Evolutionary conservation across 2,797 vertebrate species (phyloP).

Genomic region (Liparis tanakae): DNA sequence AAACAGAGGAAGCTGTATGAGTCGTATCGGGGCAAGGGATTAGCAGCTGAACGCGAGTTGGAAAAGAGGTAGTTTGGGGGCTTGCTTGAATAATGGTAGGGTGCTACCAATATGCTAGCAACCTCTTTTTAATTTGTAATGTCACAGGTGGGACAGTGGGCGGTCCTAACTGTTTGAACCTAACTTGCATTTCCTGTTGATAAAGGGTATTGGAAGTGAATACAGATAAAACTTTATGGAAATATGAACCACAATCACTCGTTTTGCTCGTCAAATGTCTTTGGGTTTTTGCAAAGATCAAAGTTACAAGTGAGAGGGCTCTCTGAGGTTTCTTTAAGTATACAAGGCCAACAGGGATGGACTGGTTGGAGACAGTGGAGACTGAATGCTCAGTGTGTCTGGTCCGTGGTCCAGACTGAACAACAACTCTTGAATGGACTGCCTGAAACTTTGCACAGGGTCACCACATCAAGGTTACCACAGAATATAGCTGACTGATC

Average conservation of each 20-base stretch:
- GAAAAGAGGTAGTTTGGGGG: no score
- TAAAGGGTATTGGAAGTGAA: not conserved
- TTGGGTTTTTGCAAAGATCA: slow-evolving; percentile 2
- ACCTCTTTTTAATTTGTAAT: not conserved
- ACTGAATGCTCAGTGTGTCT: not conserved
- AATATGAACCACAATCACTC: slow-evolving; percentile 12
- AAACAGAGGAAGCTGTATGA: no score
- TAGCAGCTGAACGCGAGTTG: no score
- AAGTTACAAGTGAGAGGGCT: not conserved
- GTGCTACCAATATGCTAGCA: no score
- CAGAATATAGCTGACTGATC: not conserved
- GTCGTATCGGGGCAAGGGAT: no score
- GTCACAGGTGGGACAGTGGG: not conserved
- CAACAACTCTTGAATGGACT: not conserved
- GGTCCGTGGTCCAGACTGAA: not conserved
- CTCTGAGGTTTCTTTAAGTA: slow-evolving; percentile 1
- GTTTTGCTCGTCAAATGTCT: not conserved
- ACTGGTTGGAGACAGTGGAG: not conserved
- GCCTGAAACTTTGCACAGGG: not conserved
- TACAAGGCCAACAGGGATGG: not conserved
- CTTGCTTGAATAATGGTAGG: no score
- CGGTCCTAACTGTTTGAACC: no score
- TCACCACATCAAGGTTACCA: not conserved
- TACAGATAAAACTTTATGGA: not conserved
- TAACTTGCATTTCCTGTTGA: not conserved